phyloP scores from a whole-genome alignment of 35 echinoderm and acorn worm species.

The Heliocidaris tuberculata region DNA sequence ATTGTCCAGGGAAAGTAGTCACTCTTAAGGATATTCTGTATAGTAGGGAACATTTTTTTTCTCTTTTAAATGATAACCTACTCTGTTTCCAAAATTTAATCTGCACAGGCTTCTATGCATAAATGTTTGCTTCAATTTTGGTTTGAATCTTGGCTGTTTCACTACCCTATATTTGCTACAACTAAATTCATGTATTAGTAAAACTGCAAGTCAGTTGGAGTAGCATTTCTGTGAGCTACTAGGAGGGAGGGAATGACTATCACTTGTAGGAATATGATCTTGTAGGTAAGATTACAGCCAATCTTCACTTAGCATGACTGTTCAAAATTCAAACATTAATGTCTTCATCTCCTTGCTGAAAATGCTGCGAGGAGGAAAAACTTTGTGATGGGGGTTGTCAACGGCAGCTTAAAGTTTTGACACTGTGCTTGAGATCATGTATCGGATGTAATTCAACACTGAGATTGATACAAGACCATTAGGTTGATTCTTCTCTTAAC shows the following conservation, averaged over 20 bases:
- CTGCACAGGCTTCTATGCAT: neutral
- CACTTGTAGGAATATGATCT: neutral
- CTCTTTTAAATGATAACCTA: neutral
- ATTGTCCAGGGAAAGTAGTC: neutral
- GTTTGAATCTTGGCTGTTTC: neutral
- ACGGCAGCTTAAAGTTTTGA: neutral
- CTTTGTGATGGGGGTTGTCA: neutral
- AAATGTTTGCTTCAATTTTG: neutral
- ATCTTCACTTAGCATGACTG: neutral
- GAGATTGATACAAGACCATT: neutral
- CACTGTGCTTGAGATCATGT: slow-evolving; percentile 20
- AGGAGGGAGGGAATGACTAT: neutral
- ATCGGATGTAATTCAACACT: slow-evolving; percentile 5
- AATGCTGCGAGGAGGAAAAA: neutral
- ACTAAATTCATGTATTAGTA: neutral
- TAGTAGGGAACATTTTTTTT: neutral
- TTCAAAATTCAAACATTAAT: slow-evolving; percentile 19
- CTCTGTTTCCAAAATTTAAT: neutral
- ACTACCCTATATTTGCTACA: neutral
- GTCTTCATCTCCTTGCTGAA: neutral
- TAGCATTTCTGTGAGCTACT: neutral
- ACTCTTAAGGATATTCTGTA: neutral
- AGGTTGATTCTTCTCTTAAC: neutral
- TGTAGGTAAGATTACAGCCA: neutral
- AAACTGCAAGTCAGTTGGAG: neutral